These are phyloP conservation scores for Panorpa germanica DNA, from an alignment of 2,888 invertebrate genomes.

Conservation along the genomic window DNA sequence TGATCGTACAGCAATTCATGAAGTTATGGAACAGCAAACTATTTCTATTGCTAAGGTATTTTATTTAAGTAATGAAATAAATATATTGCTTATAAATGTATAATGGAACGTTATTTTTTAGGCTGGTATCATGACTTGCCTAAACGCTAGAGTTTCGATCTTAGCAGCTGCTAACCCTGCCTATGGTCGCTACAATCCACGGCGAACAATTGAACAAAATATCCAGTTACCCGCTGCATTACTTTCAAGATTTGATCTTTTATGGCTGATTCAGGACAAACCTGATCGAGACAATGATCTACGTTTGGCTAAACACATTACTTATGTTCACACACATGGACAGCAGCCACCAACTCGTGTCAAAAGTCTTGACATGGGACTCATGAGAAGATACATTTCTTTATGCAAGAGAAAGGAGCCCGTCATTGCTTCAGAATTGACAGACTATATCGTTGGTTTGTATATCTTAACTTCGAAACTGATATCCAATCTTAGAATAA, in stretches of 20 bases:
- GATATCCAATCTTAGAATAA: conserved; percentile 11
- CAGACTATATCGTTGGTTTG: conserved; percentile 71
- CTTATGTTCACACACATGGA: conserved; percentile 88
- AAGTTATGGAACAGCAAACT: conserved; percentile 99
- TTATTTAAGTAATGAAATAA: background rate
- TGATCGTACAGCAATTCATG: conserved; percentile 91
- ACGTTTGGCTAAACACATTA: conserved; percentile 88
- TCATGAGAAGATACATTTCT: conserved; percentile 84
- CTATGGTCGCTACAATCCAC: conserved; percentile 94
- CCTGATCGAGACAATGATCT: conserved; percentile 53
- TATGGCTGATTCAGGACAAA: conserved; percentile 86
- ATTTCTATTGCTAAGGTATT: conserved; percentile 85
- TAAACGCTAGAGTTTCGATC: conserved; percentile 95
- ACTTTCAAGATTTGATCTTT: conserved; percentile 84
- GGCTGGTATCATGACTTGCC: conserved; percentile 96
- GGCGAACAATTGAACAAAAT: conserved; percentile 88
- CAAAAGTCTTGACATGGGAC: conserved; percentile 71
- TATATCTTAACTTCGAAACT: conserved; percentile 15
- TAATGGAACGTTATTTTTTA: conserved; percentile 19
- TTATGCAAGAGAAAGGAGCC: conserved; percentile 83
- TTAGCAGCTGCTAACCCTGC: conserved; percentile 98
- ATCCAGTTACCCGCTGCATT: conserved; percentile 95
- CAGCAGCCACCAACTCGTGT: conserved; percentile 65
- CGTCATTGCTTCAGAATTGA: conserved; percentile 64
- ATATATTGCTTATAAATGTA: background rate